Evolutionary conservation across 2,113 vertebrate species (phyloP), one percentile per base, ranked within the genome.

Genomic region (Nycticryphes semicollaris): DNA sequence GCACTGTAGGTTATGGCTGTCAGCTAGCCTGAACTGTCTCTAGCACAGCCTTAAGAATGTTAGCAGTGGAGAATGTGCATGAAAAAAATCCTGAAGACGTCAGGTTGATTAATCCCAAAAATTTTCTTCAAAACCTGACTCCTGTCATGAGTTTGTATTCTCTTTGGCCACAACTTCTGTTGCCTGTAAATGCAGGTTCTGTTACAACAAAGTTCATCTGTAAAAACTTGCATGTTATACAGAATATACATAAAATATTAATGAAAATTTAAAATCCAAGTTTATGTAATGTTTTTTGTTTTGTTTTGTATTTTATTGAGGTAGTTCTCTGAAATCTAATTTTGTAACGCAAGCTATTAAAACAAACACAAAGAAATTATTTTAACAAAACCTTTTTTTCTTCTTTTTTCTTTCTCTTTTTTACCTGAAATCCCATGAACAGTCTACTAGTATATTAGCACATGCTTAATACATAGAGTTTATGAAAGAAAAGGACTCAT

Each of bases 401-500:
- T 16, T 0, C 20, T 3, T 21, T 3, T 6, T 53, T n/a, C 31
- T 17, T 27, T 8, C 14, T 50, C 28, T 27, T 3, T 6, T 53
- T n/a, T 28, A 70, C 23, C 8, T 33, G 5, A 51, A 67, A 50
- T 60, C 80, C 18, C 15, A 23, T 43, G 25, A 75, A 3, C 17
- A 68, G 22, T 12, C 5, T 67, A 50, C 21, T 67, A 45, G 15
- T 3, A 37, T 50, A 41, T 47, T 78, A 73, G 4, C 41, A 57
- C 3, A 25, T 45, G 17, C 5, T 60, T 91, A 72, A 72, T 48
- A 18, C 10, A 33, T 0, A 43, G 9, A 43, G 12, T 68, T 82
- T 64, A 64, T 68, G 22, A 87, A 92, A 30, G 14, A 64, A 82
- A 75, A 68, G 2, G 9, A 41, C 9, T 76, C 27, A 33, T 66